Conservation (phyloP, 2,113 vertebrate species). For the Hemichromis elongatus region DNA sequence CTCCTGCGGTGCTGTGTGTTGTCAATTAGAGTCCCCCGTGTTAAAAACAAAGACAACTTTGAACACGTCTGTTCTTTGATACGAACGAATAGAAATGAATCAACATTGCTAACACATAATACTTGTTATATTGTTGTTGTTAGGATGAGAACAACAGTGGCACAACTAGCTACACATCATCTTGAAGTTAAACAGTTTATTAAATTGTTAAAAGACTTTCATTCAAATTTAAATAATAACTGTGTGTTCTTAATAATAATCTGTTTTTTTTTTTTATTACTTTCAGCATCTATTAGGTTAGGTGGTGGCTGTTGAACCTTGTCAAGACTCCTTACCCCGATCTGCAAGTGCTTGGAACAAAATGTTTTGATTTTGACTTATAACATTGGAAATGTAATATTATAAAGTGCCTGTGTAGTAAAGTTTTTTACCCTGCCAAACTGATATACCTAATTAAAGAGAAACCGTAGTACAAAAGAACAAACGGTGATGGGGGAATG, state of each 20-base stretch:
- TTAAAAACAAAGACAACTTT: not conserved
- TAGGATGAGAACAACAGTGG: not conserved
- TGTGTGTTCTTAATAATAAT: not conserved
- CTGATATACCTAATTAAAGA: not conserved
- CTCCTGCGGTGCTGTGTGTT: not conserved
- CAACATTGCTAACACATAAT: not conserved
- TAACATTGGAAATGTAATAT: not conserved
- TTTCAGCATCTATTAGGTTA: not conserved
- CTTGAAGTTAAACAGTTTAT: not conserved
- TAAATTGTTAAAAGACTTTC: not conserved
- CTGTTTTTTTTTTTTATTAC: not conserved
- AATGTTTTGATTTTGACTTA: not conserved
- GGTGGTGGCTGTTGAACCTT: not conserved
- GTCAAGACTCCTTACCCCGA: rapidly evolving
- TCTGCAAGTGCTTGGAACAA: not conserved
- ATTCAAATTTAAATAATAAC: not conserved
- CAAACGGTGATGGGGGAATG: not conserved
- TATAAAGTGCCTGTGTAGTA: not conserved
- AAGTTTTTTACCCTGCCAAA: not conserved
- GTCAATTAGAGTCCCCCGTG: not conserved
- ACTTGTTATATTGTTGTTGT: not conserved
- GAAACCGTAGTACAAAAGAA: not conserved
- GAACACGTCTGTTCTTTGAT: not conserved
- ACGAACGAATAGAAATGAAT: not conserved
- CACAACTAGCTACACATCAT: not conserved